Base-by-base conservation (phyloP, 2,888 invertebrate species). In the Pantelozetes paolii region DNA sequence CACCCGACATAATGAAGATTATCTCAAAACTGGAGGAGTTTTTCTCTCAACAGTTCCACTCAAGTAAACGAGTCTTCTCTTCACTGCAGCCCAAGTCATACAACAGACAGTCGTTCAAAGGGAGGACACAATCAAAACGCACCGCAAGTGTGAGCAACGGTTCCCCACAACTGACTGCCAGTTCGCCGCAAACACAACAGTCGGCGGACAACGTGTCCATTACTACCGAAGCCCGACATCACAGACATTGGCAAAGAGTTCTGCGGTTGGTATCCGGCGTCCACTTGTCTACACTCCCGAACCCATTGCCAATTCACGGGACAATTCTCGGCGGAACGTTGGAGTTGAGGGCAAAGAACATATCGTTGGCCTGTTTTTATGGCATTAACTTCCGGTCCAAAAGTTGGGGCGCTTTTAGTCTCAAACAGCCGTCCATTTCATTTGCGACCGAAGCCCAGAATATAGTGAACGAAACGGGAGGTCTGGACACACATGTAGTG, bases 1-100 rank as follows among this genome's bases (percentile, higher is more conserved):
- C 97, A 0, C 94, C 94, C 0, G 98, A 99, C 84, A 85, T 99
- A 75, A 85, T 96, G 70, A 98, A 97, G 85, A 97, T 99, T 91
- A 94, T 91, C 82, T 90, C 91, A 77, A 97, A 97, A 81, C 86
- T 99, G 45, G 94, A 95, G 80, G 95, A 97, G 84, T 99, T 99
- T 85, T 97, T 99, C 84, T 90, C 92, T 76, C 96, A 96, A 82
- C 97, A 98, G 85, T 94, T 97, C 82, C 94, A 94, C 82, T 94
- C 93, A 78, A 93, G 94, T 81, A 94, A 93, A 82, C 86, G 95
- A 1, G 94, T 94, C 5, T 92, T 96, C 81, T 90, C 90, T 76
- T 88, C 77, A 42, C 79, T 88, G 85, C 81, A 82, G 45, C 86
- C 88, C 1, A 83, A 50, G 23, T 70, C 74, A 71, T 67, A 42